These are phyloP conservation scores for Apis cerana DNA, from an alignment of 1,140 invertebrate species.

Conservation along the genomic window DNA sequence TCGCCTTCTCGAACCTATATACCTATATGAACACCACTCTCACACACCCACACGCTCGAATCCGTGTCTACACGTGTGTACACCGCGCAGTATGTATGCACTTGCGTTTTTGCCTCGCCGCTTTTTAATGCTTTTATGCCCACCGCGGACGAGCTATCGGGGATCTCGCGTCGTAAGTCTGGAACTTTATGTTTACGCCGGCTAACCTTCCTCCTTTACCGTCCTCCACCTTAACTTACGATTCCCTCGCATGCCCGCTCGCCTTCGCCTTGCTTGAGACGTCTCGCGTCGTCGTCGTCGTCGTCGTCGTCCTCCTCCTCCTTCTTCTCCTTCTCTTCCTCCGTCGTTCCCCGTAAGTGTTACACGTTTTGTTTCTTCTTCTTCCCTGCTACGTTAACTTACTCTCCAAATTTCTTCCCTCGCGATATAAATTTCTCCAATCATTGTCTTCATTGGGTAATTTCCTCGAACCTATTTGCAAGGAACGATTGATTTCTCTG, in stretches of 20 bases:
- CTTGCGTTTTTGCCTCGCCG: conserved; percentile 70
- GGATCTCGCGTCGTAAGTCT: conserved; percentile 82
- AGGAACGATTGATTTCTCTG: neutral
- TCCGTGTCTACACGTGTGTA: conserved; percentile 5
- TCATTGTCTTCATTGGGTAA: too few species aligned
- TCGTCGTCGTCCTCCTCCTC: conserved; percentile 35
- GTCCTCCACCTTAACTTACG: conserved; percentile 79
- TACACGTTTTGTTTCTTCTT: neutral
- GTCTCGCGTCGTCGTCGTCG: conserved; percentile 74
- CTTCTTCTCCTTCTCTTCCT: neutral
- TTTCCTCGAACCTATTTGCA: neutral
- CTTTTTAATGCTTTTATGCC: conserved; percentile 80
- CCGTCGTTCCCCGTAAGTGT: neutral
- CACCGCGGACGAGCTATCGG: conserved; percentile 81
- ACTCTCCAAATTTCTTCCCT: conserved; percentile 55
- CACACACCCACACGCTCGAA: conserved; percentile 34
- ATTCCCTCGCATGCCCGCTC: conserved; percentile 75
- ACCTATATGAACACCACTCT: conserved; percentile 29
- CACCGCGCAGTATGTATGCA: conserved; percentile 59
- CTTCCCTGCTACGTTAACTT: neutral
- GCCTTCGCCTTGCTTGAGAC: conserved; percentile 77
- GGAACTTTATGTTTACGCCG: conserved; percentile 81
- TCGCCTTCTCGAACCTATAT: conserved; percentile 40
- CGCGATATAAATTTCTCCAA: conserved; percentile 55
- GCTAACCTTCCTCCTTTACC: conserved; percentile 73